Base-by-base conservation (phyloP, 2,797 vertebrate genomes). In the Pantherophis vulpinus region DNA sequence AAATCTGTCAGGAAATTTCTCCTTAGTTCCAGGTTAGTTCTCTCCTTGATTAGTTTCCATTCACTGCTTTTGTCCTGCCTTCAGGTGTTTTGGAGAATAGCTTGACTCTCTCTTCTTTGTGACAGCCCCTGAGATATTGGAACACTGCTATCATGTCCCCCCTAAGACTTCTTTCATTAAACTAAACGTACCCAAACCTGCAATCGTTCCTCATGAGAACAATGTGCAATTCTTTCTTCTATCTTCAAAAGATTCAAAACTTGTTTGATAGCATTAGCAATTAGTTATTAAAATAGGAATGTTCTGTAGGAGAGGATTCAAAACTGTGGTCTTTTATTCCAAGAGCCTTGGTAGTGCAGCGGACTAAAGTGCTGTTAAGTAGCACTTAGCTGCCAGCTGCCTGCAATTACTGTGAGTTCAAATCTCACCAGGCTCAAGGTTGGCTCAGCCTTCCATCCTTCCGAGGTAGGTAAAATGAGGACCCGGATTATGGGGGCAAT, bases 201-300 rank as follows among this genome's bases (percentile, higher is more conserved):
- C 61, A 66, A n/a, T 5, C 4, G 1, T 66, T 66, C 61, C 29
- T 66, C 11, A 66, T 14, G 12, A 66, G 61, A n/a, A n/a, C 61
- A 66, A 11, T 61, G 60, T 27, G 25, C 9, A 63, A 66, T 59
- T 27, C 83, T 74, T 55, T 90, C 54, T 27, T 37, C 54, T 93
- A 32, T 90, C 83, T 90, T 47, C 56, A 60, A 59, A 79, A 83
- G 56, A 83, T 88, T 79, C 25, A 29, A 88, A 60, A 70, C 37
- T 91, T 29, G 42, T 23, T 88, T 79, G n/a, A 55, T 61, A 59
- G 7, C 70, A 59, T 56, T 63, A 86, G 86, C 47, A 86, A 90
- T 86, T 29, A 86, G 88, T 86, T 90, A 91, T 54, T 91, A 83
- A 14, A 79, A 79, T 89, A 79, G 16, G 42, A 92, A 56, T 74